These are phyloP conservation scores for Opisthocomus hoazin DNA, from an alignment of 2,113 vertebrate genomes.

Conservation along the genomic window DNA sequence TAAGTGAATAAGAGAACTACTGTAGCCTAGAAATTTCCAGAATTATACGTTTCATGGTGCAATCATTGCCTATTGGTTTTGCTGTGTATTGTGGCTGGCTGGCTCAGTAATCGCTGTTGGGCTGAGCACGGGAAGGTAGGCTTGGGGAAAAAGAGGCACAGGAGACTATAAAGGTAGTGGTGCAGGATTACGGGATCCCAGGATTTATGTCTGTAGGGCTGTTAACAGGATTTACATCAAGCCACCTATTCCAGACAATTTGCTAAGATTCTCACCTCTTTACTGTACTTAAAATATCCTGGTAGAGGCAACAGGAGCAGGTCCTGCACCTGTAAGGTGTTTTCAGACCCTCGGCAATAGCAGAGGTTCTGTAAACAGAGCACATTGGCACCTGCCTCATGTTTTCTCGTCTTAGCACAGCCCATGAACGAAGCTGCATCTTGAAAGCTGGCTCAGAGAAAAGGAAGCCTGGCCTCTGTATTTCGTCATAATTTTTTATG, in stretches of 20 bases:
- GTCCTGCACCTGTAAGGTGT: background rate
- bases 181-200: background rate
- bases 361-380: background rate
- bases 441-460: background rate
- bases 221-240: background rate
- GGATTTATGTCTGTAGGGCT: background rate
- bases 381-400: background rate
- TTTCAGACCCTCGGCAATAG: background rate
- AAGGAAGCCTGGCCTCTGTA: background rate
- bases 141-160: background rate
- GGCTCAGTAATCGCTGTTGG: background rate
- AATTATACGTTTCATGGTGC: background rate
- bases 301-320: background rate
- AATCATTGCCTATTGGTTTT: background rate
- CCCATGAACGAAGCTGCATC: background rate
- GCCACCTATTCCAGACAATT: background rate
- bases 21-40: background rate
- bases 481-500: background rate
- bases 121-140: background rate
- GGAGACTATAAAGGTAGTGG: background rate
- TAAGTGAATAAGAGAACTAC: background rate
- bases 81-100: background rate
- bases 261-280: background rate
- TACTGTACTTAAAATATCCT: background rate
- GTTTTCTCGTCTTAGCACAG: background rate